Percentiles rank a stretch among this genome's conserved stretches.
Conservation (phyloP, 1,140 invertebrate species). For the Dendrolimus kikuchii region DNA sequence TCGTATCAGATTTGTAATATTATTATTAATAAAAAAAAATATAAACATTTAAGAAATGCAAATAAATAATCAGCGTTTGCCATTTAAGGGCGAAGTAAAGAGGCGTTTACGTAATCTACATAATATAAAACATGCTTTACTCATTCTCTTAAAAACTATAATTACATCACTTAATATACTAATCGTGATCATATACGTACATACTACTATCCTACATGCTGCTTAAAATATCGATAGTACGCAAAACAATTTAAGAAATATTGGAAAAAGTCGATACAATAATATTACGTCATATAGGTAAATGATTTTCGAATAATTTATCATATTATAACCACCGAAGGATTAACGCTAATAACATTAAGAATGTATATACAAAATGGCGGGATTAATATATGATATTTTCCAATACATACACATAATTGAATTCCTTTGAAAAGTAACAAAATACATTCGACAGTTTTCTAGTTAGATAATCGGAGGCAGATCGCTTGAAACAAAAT, state of each 20-base stretch:
- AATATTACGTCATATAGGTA: no score
- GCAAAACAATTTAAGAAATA: constrained; percentile 23
- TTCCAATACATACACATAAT: no score
- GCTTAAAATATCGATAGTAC: constrained; percentile 24
- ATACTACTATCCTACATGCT: constrained; percentile 52
- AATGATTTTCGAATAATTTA: constrained; percentile 15
- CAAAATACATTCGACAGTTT: no score
- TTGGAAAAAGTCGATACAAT: constrained; percentile 7
- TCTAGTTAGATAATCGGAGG: no score
- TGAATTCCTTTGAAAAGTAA: no score
- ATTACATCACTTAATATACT: constrained; percentile 57
- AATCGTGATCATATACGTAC: constrained; percentile 53
- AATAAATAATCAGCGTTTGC: constrained; percentile 67
- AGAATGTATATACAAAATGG: constrained; percentile 22
- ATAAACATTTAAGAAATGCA: constrained; percentile 69
- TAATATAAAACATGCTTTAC: constrained; percentile 70
- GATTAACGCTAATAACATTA: constrained; percentile 3
- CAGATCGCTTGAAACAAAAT: no score
- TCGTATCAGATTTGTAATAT: constrained; percentile 29
- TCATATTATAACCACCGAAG: constrained; percentile 10
- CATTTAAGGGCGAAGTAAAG: constrained; percentile 47
- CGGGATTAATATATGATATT: constrained; percentile 11
- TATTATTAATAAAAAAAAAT: constrained; percentile 52
- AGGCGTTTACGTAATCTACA: constrained; percentile 63
- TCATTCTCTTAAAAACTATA: constrained; percentile 55